These are phyloP conservation scores for Drosophila borealis DNA, from an alignment of 2,888 invertebrate genomes.

Conservation along the genomic window DNA sequence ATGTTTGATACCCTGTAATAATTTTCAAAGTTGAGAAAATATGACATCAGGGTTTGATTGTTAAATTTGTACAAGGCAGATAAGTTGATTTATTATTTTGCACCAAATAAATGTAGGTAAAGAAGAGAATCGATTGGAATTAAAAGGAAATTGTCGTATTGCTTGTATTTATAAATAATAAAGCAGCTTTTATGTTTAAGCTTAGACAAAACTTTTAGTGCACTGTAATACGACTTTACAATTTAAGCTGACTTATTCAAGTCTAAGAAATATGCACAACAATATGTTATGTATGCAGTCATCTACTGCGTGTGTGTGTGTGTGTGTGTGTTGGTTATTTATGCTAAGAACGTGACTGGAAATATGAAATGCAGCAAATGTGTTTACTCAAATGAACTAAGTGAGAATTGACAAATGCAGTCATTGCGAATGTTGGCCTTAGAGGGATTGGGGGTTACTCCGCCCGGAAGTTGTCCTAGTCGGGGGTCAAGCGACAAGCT, in stretches of 20 bases:
- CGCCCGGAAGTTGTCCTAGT: conserved; percentile 20
- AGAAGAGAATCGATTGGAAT: too few relatives aligned
- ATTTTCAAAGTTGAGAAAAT: too few relatives aligned
- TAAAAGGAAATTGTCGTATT: too few relatives aligned
- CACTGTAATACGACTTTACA: conserved; percentile 12
- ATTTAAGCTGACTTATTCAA: conserved; percentile 36
- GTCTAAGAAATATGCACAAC: conserved; percentile 33
- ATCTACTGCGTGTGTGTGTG: conserved; percentile 12
- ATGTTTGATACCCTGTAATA: too few relatives aligned
- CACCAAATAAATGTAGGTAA: too few relatives aligned
- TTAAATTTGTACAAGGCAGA: too few relatives aligned
- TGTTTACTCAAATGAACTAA: conserved; percentile 77
- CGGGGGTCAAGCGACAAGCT: conserved; percentile 48
- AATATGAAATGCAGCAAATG: conserved; percentile 80
- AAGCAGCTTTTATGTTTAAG: not conserved
- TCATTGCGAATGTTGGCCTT: conserved; percentile 12
- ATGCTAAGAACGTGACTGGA: conserved; percentile 81
- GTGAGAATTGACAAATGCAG: conserved; percentile 75
- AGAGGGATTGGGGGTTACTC: conserved; percentile 4
- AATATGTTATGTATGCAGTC: not conserved
- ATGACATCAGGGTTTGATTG: too few relatives aligned
- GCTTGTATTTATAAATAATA: too few relatives aligned
- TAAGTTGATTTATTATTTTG: too few relatives aligned
- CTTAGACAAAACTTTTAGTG: not conserved
- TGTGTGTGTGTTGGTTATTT: conserved; percentile 63